Base-by-base conservation (phyloP, 2,888 invertebrate genomes). In the Hetaerina titia region DNA sequence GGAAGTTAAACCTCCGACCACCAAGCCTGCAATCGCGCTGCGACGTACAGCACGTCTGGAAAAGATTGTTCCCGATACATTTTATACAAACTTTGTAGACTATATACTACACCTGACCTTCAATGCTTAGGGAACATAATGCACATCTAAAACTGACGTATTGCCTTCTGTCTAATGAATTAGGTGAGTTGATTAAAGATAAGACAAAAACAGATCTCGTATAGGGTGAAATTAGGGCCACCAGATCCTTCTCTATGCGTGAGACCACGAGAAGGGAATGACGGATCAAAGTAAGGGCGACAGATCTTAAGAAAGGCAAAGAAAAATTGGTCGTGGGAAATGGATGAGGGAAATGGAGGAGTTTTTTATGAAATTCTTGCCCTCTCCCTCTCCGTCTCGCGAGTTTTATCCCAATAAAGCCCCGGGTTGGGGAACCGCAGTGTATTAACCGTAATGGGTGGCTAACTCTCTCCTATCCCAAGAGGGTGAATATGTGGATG, bases 281-380 rank as follows among this genome's bases (percentile, higher is more conserved):
- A 69, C 69, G 69, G 69, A 69, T 69, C 22, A 22, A 69, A n/a
- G 69, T 2, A 22, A 7, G n/a, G 69, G 22, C 6, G 60, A 1
- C 1, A 69, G 69, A n/a, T 69, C 22, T 22, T 69, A 69, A 69
- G n/a, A 69, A 22, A 22, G 22, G 87, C 13, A n/a, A 15, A 88
- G 88, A 88, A 88, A 88, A 90, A 90, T 63, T 45, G 90, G 64
- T 45, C n/a, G 0, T 25, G 64, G 90, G 64, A 63, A 90, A 90
- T 63, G 63, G 90, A 90, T 64, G 63, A 64, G n/a, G 64, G 90
- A 90, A 90, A 90, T 64, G 63, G 64, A 45, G 64, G 58, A 90
- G 31, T 45, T 90, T 90, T 64, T 90, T 90, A 90, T 90, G 90
- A 90, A 90, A 90, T 90, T 90, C 90, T 90, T 90, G 90, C 90